Percentiles rank a stretch among this genome's conserved stretches.
These are phyloP conservation scores for Graphium colonna DNA, from an alignment of 2,888 invertebrate species.

Conservation along the genomic window DNA sequence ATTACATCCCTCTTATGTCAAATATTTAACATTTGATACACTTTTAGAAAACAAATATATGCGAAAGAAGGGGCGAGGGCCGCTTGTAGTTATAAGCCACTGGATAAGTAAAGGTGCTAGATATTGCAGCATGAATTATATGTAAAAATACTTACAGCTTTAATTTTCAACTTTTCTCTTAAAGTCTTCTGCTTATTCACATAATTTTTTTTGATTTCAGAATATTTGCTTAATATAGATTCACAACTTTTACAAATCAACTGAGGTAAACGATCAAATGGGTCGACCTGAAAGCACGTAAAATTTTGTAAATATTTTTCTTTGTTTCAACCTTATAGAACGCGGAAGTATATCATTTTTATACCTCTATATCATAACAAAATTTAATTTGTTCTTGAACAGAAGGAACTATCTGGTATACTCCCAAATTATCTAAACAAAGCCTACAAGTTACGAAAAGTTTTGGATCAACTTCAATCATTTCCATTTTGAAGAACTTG, in stretches of 20 bases:
- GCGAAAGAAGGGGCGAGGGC: too few relatives aligned
- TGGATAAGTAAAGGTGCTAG: too few relatives aligned
- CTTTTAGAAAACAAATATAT: too few relatives aligned
- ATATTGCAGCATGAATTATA: too few relatives aligned
- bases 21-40: too few relatives aligned
- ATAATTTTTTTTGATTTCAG: slow-evolving; percentile 44
- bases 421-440: slow-evolving; percentile 60
- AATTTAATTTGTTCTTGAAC: slow-evolving; percentile 59
- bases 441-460: slow-evolving; percentile 64
- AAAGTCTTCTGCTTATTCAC: slow-evolving; percentile 53
- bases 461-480: slow-evolving; percentile 57
- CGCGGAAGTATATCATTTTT: background rate
- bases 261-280: slow-evolving; percentile 68
- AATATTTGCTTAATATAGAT: slow-evolving; percentile 43
- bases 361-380: slow-evolving; percentile 67
- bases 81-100: too few relatives aligned
- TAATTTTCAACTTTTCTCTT: slow-evolving; percentile 31
- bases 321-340: too few relatives aligned
- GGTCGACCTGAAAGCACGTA: slow-evolving; percentile 52
- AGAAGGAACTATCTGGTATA: slow-evolving; percentile 60
- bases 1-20: too few relatives aligned
- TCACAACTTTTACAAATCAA: slow-evolving; percentile 64
- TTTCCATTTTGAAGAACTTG: slow-evolving; percentile 35
- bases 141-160: slow-evolving; percentile 47
- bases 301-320: too few relatives aligned